phyloP scores from a whole-genome alignment of 2,888 invertebrate genomes.

The Lomographa bimaculata region DNA sequence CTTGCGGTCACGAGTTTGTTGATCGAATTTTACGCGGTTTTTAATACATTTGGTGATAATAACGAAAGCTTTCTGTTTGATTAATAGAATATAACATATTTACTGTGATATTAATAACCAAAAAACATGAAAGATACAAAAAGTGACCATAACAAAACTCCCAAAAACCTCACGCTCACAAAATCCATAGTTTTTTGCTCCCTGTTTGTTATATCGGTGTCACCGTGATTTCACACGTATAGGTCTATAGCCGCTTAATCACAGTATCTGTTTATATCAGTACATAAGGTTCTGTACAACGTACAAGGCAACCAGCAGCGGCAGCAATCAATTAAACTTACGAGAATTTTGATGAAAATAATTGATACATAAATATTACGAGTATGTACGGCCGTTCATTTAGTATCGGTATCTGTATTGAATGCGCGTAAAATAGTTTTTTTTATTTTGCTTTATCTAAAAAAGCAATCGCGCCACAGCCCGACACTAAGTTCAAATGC shows the following conservation, averaged over 20 bases:
- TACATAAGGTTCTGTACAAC: slow-evolving; percentile 35
- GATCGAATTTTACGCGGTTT: background rate
- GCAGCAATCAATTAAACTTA: no score
- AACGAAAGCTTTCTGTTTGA: no score
- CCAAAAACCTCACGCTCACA: slow-evolving; percentile 17
- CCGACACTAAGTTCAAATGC: no score
- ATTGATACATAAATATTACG: no score
- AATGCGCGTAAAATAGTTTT: no score
- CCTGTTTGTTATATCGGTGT: slow-evolving; percentile 57
- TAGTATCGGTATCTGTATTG: no score
- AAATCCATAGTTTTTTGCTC: slow-evolving; percentile 29
- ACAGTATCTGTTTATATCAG: slow-evolving; percentile 13
- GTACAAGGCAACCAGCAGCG: no score
- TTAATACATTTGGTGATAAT: background rate
- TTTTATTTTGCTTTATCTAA: no score
- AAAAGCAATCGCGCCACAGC: no score
- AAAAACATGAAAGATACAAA: slow-evolving; percentile 16
- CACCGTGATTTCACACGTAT: slow-evolving; percentile 74
- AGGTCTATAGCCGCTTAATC: slow-evolving; percentile 19
- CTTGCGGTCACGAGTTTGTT: slow-evolving; percentile 1
- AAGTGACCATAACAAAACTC: slow-evolving; percentile 21
- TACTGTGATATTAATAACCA: slow-evolving; percentile 10
- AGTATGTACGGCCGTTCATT: no score
- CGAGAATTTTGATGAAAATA: no score
- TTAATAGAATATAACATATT: background rate